phyloP scores from a whole-genome alignment of 2,113 vertebrate species.

The Caranx ignobilis region DNA sequence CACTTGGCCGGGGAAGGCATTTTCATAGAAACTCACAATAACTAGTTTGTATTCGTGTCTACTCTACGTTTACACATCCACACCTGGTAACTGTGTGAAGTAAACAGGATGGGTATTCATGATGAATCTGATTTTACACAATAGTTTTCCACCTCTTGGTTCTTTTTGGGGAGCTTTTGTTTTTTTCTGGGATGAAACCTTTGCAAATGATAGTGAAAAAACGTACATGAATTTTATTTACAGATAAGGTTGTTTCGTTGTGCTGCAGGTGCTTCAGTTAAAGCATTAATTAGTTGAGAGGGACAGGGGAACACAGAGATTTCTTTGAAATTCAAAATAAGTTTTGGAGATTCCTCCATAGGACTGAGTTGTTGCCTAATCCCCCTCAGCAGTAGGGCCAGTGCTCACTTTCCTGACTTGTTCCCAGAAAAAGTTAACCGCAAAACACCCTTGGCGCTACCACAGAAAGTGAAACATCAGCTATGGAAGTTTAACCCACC shows the following conservation, averaged over 20 bases:
- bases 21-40: conserved; percentile 5
- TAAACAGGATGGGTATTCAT: not conserved
- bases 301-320: not conserved
- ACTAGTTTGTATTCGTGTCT: conserved; percentile 3
- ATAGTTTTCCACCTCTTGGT: not conserved
- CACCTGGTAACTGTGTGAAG: not conserved
- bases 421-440: not conserved
- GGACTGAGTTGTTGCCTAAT: not conserved
- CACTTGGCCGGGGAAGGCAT: not conserved
- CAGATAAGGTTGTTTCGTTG: not conserved
- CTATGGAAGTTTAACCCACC: conserved; percentile 22
- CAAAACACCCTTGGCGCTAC: not conserved
- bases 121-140: too few relatives aligned
- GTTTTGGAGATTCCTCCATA: not conserved
- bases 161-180: not conserved
- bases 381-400: not conserved
- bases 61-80: not conserved
- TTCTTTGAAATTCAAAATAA: not conserved
- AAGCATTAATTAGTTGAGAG: not conserved
- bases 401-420: not conserved
- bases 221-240: not conserved
- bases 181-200: not conserved
- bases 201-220: not conserved
- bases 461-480: conserved; percentile 43
- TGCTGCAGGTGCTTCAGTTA: not conserved